Base-by-base conservation (phyloP, 2,888 invertebrate genomes). In the Pantelozetes paolii region DNA sequence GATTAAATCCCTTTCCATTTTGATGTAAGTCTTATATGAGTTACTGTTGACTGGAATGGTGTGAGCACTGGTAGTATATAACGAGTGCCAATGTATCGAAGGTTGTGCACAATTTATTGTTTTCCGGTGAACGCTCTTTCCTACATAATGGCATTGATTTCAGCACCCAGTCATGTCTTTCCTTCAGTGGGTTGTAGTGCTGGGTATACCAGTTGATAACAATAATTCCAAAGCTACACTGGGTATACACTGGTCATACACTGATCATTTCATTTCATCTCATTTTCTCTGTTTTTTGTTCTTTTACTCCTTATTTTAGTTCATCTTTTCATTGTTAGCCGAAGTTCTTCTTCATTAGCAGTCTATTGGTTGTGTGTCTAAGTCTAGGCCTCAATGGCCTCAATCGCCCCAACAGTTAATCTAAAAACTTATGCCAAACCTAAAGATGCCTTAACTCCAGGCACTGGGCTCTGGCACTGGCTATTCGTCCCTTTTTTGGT, bases 141-240 rank as follows among this genome's bases (percentile, higher is more conserved):
- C 59, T 59, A 59, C 59, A 59, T 59, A 59, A 59, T 59, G 59
- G 59, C 59, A 59, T 59, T 59, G 59, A 59, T 59, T 59, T 59
- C 59, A 59, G 28, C 28, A 15, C 32, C 30, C 59, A 59, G 15
- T 59, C 30, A 59, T 59, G 59, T 59, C 59, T 59, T 32, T 2
- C 28, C 30, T n/a, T 57, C 45, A 45, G n/a, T 45, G 2, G 9
- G 11, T 9, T 45, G 2, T 20, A 50, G 20, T 59, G n/a, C n/a
- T n/a, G n/a, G n/a, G n/a, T n/a, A n/a, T n/a, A 59, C 28, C 59
- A 30, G 59, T 59, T 59, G 59, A 59, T 59, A 59, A 59, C 59
- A 59, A 59, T 59, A 59, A 59, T 59, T 59, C 30, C 30, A 59
- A 32, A n/a, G n/a, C n/a, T n/a, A n/a, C n/a, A n/a, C n/a, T n/a